Evolutionary conservation across 2,888 invertebrate genomes (phyloP).

Genomic region (Apomyelois bistriatella): DNA sequence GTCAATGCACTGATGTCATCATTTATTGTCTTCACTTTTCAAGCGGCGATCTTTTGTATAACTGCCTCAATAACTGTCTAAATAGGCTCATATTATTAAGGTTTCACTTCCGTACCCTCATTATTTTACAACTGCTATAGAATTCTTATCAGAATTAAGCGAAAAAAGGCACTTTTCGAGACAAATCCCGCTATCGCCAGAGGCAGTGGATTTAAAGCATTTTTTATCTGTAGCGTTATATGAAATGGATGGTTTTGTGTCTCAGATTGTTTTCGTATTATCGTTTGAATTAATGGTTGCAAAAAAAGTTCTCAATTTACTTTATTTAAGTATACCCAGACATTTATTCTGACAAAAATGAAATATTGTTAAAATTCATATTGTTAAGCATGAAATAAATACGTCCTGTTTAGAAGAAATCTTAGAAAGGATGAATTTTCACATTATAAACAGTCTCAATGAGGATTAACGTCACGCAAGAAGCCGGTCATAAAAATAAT

Average conservation of each 20-base stretch:
- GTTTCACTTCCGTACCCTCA: background rate
- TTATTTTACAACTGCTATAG: background rate
- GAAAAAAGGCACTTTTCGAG: constrained; percentile 3
- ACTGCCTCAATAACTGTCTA: too few species aligned
- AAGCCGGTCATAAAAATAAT: too few species aligned
- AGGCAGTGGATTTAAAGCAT: constrained; percentile 6
- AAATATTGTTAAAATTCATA: too few species aligned
- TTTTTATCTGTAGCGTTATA: background rate
- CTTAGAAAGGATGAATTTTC: background rate
- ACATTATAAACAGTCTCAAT: background rate
- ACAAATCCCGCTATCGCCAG: constrained; percentile 1
- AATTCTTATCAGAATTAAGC: constrained; percentile 5
- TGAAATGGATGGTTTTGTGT: constrained; percentile 1
- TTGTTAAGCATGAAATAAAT: too few species aligned
- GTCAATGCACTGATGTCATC: too few species aligned
- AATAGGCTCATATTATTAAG: background rate
- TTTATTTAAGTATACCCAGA: background rate
- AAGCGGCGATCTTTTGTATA: too few species aligned
- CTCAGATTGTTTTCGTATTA: background rate
- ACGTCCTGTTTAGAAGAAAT: too few species aligned
- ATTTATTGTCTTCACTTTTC: too few species aligned
- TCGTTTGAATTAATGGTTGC: background rate
- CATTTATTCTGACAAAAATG: too few species aligned
- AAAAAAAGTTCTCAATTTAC: background rate
- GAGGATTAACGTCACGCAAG: too few species aligned